Percentiles rank a stretch among this genome's conserved stretches.
Conservation (phyloP, 2,888 invertebrate species). For the Acanthosepion esculentum region DNA sequence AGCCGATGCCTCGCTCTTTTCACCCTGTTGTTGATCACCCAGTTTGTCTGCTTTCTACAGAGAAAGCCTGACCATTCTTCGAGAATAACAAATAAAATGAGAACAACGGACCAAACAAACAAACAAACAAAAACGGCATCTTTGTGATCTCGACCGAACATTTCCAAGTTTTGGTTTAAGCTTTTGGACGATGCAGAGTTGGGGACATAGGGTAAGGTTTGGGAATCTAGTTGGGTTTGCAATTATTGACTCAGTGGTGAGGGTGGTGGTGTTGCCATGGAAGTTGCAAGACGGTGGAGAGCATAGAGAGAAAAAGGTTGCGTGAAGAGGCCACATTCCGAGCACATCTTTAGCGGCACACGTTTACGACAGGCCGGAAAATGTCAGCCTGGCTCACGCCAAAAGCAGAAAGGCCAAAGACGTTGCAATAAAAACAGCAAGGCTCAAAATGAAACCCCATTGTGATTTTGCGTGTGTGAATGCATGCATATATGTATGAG, state of each 20-base stretch:
- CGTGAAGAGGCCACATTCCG: conserved; percentile 33
- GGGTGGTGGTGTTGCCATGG: background rate
- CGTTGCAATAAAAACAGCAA: conserved; percentile 21
- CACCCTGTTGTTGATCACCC: background rate
- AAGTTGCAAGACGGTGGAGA: background rate
- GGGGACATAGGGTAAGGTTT: background rate
- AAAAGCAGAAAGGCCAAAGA: conserved; percentile 33
- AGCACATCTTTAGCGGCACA: conserved; percentile 35
- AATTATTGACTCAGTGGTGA: background rate
- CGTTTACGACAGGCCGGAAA: conserved; percentile 39
- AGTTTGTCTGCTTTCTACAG: background rate
- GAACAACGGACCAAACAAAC: background rate
- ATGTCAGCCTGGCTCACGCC: conserved; percentile 34
- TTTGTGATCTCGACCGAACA: background rate
- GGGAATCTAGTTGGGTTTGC: conserved; percentile 6
- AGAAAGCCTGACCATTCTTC: conserved; percentile 20
- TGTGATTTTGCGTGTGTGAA: background rate
- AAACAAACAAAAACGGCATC: background rate
- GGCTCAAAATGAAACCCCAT: conserved; percentile 33
- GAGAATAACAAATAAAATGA: background rate
- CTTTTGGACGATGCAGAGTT: background rate
- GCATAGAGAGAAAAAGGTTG: background rate
- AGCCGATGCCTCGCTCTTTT: background rate
- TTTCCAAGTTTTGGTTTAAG: background rate
- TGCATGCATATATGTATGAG: background rate